phyloP scores from a whole-genome alignment of 2,888 invertebrate genomes.

The Pheosia gnoma region DNA sequence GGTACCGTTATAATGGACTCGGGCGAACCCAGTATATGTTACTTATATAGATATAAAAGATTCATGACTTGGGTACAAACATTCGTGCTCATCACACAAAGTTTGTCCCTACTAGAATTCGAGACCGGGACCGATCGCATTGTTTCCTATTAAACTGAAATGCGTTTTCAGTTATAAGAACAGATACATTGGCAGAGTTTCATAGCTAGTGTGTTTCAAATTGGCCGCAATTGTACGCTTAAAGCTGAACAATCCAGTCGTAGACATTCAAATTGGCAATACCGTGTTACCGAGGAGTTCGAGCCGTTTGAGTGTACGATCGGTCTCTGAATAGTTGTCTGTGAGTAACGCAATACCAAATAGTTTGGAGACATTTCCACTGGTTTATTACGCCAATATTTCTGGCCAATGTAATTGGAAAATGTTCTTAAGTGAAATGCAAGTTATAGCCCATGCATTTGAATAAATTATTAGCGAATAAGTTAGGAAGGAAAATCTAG shows the following conservation, averaged over 20 bases:
- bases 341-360: slow-evolving; percentile 1
- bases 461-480: no score
- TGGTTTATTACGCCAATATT: background rate
- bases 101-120: no score
- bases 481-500: no score
- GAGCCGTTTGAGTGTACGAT: background rate
- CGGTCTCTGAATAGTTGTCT: slow-evolving; percentile 2
- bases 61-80: no score
- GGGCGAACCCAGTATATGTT: no score
- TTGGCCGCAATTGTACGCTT: background rate
- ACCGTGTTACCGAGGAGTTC: background rate
- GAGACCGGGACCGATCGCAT: no score
- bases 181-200: no score
- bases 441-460: no score
- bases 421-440: background rate
- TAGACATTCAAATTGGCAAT: slow-evolving; percentile 1
- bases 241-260: background rate
- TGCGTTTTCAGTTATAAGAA: background rate
- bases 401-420: background rate
- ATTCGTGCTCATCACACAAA: no score
- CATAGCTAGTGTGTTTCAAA: background rate
- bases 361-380: background rate
- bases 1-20: no score
- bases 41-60: no score
- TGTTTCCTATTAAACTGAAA: no score